These are phyloP conservation scores for Alethe castanea DNA, from an alignment of 2,113 vertebrate species.

Conservation along the genomic window DNA sequence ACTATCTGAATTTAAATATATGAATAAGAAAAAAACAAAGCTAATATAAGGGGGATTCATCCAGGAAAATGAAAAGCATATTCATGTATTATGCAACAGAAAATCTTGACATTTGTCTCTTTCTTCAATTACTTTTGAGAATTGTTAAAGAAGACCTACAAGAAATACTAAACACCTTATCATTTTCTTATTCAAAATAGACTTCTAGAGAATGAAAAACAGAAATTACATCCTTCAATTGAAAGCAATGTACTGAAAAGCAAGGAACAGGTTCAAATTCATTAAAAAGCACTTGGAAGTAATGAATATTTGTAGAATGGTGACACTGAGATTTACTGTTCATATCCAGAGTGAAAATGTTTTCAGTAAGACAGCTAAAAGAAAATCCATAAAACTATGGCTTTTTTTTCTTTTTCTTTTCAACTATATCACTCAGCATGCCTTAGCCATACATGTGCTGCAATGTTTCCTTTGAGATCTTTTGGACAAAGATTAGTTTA, in stretches of 20 bases:
- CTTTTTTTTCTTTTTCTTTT: background rate
- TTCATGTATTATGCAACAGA: background rate
- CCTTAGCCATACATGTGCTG: fast-evolving
- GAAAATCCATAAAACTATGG: background rate
- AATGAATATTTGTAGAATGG: background rate
- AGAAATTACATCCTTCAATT: background rate
- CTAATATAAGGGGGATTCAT: background rate
- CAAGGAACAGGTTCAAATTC: background rate
- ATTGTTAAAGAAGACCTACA: background rate
- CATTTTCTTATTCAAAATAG: background rate
- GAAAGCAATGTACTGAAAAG: background rate
- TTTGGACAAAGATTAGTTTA: background rate
- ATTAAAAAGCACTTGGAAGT: background rate
- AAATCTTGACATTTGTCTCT: background rate
- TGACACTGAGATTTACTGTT: background rate
- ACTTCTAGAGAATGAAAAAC: background rate
- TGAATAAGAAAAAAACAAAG: background rate
- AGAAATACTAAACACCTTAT: background rate
- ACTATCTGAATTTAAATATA: background rate
- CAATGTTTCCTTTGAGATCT: background rate
- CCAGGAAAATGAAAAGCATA: background rate
- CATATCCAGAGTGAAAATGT: background rate
- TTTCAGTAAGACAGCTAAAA: background rate
- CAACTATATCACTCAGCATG: background rate
- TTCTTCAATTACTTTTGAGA: background rate